Evolutionary conservation across 2,113 vertebrate genomes (phyloP), one percentile per base, ranked within the genome.

Genomic region (Thryonomys swinderianus): DNA sequence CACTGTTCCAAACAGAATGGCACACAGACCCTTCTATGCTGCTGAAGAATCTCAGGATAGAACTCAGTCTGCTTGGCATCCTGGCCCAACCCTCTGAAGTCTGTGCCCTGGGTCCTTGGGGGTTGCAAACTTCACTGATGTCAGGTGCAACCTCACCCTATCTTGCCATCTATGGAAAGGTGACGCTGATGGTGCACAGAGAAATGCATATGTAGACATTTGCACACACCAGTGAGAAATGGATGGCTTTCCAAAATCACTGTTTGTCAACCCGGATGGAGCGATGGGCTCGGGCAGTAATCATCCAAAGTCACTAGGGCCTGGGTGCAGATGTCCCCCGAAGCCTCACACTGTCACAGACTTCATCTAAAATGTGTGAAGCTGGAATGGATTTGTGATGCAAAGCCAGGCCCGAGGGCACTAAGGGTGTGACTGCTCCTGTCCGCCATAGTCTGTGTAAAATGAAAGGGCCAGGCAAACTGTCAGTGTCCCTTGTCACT

Each of bases 201-300:
- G 30, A 30, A 69, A 73, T 0, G 62, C 82, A 91, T 18, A 80
- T 7, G 17, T 27, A 93, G 55, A 18, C 21, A 37, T 80, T 94
- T 92, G 64, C 83, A 92, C 40, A 40, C 40, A 59, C 7, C 51
- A 18, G 73, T 67, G 27, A 88, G 88, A 20, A 93, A 42, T 4
- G 4, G 16, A 34, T 27, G 42, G 25, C 30, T 81, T 76, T 9
- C 12, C 40, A 90, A 71, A 57, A 27, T 61, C 42, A 88, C 42
- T 55, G 1, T 27, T 85, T 37, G 82, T 59, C 45, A 86, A 4
- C 1, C 3, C 27, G n/a, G 48, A 76, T 25, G 17, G 81, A 85
- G 64, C 82, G 62, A 51, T 45, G 55, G 59, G 71, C 67, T 34
- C 18, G 12, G 40, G n/a, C 9, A 71, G 74, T 17, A 27, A 87